Percentiles rank a stretch among this genome's conserved stretches.
These are phyloP conservation scores for Pterophyllum scalare DNA, from an alignment of 2,113 vertebrate species.

Conservation along the genomic window DNA sequence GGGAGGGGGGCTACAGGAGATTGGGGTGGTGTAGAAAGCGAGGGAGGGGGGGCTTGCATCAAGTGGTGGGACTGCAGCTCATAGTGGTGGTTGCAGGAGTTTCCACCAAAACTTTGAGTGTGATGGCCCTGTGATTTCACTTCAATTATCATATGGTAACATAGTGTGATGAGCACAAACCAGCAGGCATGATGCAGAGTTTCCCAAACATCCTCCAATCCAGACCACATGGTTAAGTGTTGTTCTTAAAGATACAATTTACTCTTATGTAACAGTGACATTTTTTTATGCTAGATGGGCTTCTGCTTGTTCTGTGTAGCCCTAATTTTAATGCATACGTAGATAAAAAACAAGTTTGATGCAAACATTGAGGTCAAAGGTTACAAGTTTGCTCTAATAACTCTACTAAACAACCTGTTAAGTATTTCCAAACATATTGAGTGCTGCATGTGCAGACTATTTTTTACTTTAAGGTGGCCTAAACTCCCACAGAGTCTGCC, in stretches of 20 bases:
- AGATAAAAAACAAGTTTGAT: not conserved
- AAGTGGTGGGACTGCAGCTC: not conserved
- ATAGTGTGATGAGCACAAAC: not conserved
- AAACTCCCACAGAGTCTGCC: not conserved
- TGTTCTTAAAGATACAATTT: conserved; percentile 10
- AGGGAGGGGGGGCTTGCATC: not conserved
- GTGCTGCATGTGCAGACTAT: not conserved
- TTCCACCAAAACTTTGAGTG: conserved; percentile 42
- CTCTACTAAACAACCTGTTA: not conserved
- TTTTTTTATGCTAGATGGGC: not conserved
- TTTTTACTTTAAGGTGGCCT: not conserved
- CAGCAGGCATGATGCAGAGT: conserved; percentile 33
- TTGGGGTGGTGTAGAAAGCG: not conserved
- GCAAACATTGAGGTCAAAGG: not conserved
- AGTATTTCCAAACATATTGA: conserved; percentile 5
- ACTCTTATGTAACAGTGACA: not conserved
- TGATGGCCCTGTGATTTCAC: conserved; percentile 10
- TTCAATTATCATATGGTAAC: conserved; percentile 15
- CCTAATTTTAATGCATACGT: not conserved
- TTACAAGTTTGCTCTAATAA: not conserved
- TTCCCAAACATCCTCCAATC: conserved; percentile 14
- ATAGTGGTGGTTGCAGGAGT: conserved; percentile 25
- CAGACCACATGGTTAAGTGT: conserved; percentile 1
- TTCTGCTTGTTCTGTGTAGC: not conserved
- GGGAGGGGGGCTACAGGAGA: too few species aligned